phyloP scores from a whole-genome alignment of 2,113 vertebrate genomes.

The Nanorana parkeri region DNA sequence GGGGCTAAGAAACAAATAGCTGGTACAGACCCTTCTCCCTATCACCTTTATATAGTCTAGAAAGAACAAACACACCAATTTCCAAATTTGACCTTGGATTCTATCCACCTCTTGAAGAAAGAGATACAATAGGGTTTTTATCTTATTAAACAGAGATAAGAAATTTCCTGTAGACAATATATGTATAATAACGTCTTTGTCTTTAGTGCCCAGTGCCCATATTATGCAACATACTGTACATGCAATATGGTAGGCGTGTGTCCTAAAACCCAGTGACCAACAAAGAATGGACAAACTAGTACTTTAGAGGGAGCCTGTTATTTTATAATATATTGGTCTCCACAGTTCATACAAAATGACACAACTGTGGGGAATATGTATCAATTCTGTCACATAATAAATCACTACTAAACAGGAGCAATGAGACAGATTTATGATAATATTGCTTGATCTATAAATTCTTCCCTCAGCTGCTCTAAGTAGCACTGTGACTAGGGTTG shows the following conservation, averaged over 20 bases:
- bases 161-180: conserved; percentile 1
- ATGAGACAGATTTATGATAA: too few relatives aligned
- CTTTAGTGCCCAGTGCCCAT: not conserved
- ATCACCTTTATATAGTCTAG: conserved; percentile 30
- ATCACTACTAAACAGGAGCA: too few relatives aligned
- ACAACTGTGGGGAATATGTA: too few relatives aligned
- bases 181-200: conserved; percentile 15
- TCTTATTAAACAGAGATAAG: conserved; percentile 46
- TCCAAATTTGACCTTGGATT: conserved; percentile 35
- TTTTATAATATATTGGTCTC: too few relatives aligned
- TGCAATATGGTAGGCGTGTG: not conserved
- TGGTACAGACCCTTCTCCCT: conserved; percentile 22
- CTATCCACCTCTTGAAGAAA: conserved; percentile 30
- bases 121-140: conserved; percentile 28
- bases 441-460: too few relatives aligned
- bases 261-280: too few relatives aligned
- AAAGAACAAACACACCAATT: conserved; percentile 5
- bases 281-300: too few relatives aligned
- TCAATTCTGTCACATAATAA: too few relatives aligned
- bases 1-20: conserved; percentile 3
- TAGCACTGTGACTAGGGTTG: too few relatives aligned
- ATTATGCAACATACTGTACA: conserved; percentile 3
- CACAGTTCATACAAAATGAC: too few relatives aligned
- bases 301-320: too few relatives aligned
- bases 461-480: too few relatives aligned